Base-by-base conservation (phyloP, 2,113 vertebrate genomes). In the Prunella himalayana region DNA sequence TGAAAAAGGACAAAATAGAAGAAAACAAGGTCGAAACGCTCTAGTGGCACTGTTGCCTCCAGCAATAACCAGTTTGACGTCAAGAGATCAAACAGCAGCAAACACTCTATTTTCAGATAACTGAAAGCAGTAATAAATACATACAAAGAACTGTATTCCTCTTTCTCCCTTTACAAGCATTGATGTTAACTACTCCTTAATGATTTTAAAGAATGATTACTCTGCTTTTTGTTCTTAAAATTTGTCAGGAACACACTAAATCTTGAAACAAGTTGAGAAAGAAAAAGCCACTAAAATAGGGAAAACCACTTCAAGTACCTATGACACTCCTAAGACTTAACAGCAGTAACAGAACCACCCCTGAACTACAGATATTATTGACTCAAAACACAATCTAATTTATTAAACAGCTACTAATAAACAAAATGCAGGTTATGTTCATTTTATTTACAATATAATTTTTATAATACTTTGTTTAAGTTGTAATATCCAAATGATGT, bases 31-130 rank as follows among this genome's bases (percentile, higher is more conserved):
- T 97, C 90, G 0, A 92, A 78, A 78, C 0, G 4, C 76, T 92
- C 92, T 85, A 79, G 42, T 93, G 81, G 89, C 57, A 80, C 70
- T 92, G 35, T 76, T 97, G 96, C 96, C 94, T 97, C 88, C 39
- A 97, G 94, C 94, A 95, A 97, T 84, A 97, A 95, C 88, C 80
- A 88, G 90, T 90, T 15, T 97, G 86, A 60, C 75, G n/a, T 95
- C 94, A 97, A 94, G 21, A 88, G 94, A 93, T 91, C 75, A 96
- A 95, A 92, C 60, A 92, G 82, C 35, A 96, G 91, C 60, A 92
- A 68, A 82, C 59, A 80, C 64, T 37, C 66, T 94, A 78, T 96
- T 96, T 94, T 91, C 90, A 95, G 92, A 95, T 73, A 95, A 56
- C 35, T 61, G 33, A 81, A 70, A 94, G 59, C 54, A 83, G 60